Percentiles rank a stretch among this genome's conserved stretches.
Evolutionary conservation across 2,797 vertebrate genomes (phyloP).

Genomic region (Labroides dimidiatus): DNA sequence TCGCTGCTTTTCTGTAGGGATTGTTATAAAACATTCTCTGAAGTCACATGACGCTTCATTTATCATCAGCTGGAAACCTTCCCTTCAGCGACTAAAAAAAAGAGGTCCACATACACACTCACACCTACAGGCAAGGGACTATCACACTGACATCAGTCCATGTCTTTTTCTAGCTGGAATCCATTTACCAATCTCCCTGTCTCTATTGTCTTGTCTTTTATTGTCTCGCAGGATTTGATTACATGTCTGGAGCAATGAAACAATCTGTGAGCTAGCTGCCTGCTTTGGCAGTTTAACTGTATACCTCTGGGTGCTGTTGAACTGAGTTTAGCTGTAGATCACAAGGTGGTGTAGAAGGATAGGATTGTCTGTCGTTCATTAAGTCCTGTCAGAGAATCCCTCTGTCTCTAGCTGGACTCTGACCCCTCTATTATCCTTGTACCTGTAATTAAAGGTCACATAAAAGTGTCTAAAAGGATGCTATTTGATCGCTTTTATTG

Average conservation of each 20-base stretch:
- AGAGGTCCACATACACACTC: conserved; percentile 3
- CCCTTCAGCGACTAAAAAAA: conserved; percentile 31
- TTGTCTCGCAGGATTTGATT: conserved; percentile 55
- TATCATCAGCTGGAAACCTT: conserved; percentile 72
- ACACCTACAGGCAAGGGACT: not conserved
- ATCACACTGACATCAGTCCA: conserved; percentile 22
- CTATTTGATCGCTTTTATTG: not conserved
- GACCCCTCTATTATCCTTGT: conserved; percentile 43
- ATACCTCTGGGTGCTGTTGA: conserved; percentile 51
- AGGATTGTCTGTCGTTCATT: conserved; percentile 52
- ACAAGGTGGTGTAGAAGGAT: conserved; percentile 30
- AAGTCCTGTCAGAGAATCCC: conserved; percentile 49
- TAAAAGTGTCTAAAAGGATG: not conserved
- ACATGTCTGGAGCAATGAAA: conserved; percentile 39
- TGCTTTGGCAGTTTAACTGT: conserved; percentile 36
- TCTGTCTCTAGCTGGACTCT: conserved; percentile 32
- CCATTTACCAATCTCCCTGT: conserved; percentile 14
- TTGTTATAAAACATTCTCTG: conserved; percentile 68
- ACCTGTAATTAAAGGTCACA: conserved; percentile 66
- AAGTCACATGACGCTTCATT: conserved; percentile 69
- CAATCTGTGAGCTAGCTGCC: conserved; percentile 16
- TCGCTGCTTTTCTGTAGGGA: conserved; percentile 64
- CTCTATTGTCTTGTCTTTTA: conserved; percentile 41
- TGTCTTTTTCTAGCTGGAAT: conserved; percentile 11
- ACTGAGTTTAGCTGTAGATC: conserved; percentile 53